Percentiles rank a stretch among this genome's conserved stretches.
phyloP scores from a whole-genome alignment of 2,113 vertebrate species.

The Scalopus aquaticus region DNA sequence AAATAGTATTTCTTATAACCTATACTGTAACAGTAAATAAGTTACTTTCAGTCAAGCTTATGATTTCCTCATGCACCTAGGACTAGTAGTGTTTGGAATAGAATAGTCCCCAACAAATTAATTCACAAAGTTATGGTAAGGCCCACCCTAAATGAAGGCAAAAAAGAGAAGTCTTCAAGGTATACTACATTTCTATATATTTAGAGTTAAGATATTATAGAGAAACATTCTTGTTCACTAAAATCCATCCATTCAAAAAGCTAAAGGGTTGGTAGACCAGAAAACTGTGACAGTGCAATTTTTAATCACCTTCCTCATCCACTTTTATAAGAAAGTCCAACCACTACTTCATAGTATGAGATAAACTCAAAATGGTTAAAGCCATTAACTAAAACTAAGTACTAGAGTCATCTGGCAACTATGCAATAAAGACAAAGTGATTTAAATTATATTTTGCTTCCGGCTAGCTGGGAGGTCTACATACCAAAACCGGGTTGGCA shows the following conservation, averaged over 20 bases:
- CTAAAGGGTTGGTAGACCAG: not conserved
- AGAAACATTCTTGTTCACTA: not conserved
- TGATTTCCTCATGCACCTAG: not conserved
- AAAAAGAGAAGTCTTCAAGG: not conserved
- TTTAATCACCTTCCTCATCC: not conserved
- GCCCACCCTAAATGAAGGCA: not conserved
- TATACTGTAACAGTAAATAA: not conserved
- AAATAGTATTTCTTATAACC: fast-evolving
- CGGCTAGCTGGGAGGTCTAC: conserved; percentile 71
- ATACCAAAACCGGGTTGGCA: conserved; percentile 74
- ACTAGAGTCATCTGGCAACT: not conserved
- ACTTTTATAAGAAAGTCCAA: conserved; percentile 38
- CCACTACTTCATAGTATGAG: not conserved
- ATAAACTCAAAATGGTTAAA: conserved; percentile 38
- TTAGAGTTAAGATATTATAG: not conserved
- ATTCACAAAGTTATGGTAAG: not conserved
- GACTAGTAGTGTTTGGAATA: not conserved
- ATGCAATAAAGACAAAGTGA: conserved; percentile 52
- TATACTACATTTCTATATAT: not conserved
- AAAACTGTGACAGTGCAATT: not conserved
- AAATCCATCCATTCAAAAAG: not conserved
- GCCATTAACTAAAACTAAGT: conserved; percentile 54
- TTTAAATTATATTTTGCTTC: conserved; percentile 62
- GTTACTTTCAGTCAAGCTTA: not conserved
- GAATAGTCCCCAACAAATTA: not conserved